Base-by-base conservation (phyloP, 2,888 invertebrate species). In the Pollenia angustigena region DNA sequence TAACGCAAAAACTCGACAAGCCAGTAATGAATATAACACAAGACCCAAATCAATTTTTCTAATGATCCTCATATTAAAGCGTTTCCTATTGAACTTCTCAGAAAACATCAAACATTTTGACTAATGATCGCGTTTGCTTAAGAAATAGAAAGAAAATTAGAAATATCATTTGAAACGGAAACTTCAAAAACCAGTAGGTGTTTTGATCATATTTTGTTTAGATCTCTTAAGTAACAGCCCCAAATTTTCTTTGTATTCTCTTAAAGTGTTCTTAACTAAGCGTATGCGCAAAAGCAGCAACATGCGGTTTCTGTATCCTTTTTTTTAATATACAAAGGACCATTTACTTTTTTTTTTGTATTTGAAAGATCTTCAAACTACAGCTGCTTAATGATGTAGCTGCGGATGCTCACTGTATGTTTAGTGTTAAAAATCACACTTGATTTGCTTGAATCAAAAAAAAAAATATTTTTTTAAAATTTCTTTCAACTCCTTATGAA, bases 381-480 rank as follows among this genome's bases (percentile, higher is more conserved):
- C 81, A 81, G 81, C 76, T 84, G 81, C 81, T 74, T 87, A 87
- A 87, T 84, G 87, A 84, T 83, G 68, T 23, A 16, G 8, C 40
- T 18, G 52, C 50, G 32, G 44, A 11, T 72, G 74, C 58, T 11
- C 74, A 60, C 32, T 32, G 64, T 72, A 14, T 46, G 76, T 18
- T 2, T 18, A 81, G 87, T 84, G 87, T 87, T 81, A 87, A 84
- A 87, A 81, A 66, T 87, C 83, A 87, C 87, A 87, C 87, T 87
- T 87, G 76, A 78, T 82, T 85, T 62, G 54, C 16, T 46, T 42
- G 66, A 32, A 32, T 32, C 32, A 6, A 32, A 32, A 32, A 32
- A 32, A 32, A 4, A 6, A 6, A 32, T 2, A 6, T 1, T 54
- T 62, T 1, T 60, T 44, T 66, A 66, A 66, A 60, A 48, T 54